Evolutionary conservation across 2,113 vertebrate species (phyloP).

Genomic region (Petromus typicus): DNA sequence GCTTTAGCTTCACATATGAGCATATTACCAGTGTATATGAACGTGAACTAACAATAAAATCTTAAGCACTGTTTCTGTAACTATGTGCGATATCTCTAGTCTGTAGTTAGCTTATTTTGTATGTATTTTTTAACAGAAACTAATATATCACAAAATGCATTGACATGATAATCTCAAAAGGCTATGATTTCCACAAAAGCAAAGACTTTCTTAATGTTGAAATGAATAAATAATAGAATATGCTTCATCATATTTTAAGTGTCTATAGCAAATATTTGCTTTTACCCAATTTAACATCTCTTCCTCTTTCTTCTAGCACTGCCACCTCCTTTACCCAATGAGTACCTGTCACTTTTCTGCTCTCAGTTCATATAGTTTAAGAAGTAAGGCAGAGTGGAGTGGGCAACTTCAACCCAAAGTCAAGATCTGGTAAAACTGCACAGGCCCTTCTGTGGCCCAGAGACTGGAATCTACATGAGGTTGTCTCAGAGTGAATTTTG

Average conservation of each 20-base stretch:
- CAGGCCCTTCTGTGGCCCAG: background rate
- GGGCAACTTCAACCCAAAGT: background rate
- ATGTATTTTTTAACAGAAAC: background rate
- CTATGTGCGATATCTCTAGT: background rate
- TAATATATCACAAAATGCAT: background rate
- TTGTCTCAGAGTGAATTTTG: background rate
- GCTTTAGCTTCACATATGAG: background rate
- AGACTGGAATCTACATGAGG: background rate
- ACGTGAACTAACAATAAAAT: background rate
- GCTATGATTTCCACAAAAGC: background rate
- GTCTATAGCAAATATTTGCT: background rate
- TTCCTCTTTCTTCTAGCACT: background rate
- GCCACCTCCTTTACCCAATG: background rate
- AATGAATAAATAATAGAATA: background rate
- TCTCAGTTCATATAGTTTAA: background rate
- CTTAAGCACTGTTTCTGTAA: background rate
- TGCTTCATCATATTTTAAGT: background rate
- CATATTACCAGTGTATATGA: background rate
- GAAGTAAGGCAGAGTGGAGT: background rate
- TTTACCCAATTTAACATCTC: background rate
- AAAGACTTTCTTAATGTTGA: background rate
- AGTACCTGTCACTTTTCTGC: background rate
- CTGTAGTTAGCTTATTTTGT: slow-evolving; percentile 22
- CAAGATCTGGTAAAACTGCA: background rate
- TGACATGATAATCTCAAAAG: background rate